Base-by-base conservation (phyloP, 2,888 invertebrate genomes). In the Carcina quercana region DNA sequence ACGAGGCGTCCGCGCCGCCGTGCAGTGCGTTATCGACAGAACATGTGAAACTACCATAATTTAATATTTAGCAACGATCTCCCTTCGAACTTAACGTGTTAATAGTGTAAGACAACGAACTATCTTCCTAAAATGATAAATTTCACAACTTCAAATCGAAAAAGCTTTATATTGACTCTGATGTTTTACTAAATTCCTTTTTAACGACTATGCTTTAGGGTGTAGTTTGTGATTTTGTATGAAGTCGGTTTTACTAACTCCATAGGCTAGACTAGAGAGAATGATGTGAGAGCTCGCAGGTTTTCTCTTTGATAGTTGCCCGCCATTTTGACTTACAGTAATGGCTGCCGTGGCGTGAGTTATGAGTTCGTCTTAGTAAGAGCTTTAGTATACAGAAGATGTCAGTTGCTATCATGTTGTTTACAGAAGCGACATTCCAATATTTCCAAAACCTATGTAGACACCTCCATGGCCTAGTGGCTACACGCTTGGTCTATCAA, bases 261-360 rank as follows among this genome's bases (percentile, higher is more conserved):
- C 53, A 53, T 63, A 72, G 70, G 65, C 58, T 59, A 68, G 55
- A 66, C 67, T 70, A 69, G 66, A 70, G 73, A 75, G 73, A 75
- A 74, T 78, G 75, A 76, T 79, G 76, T 74, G 80, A 74, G 78
- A 75, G 72, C 63, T 61, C 53, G 61, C 65, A 46, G 66, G 74
- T 78, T 82, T 79, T 80, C 80, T 70, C 78, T 80, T 76, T 79
- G 79, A 78, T 78, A 76, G 59, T 67, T 68, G 61, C 51, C 79
- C 80, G 82, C 79, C 72, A 75, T 79, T 82, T 78, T 82, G 75
- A 82, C 65, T 74, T 80, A 76, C 73, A 68, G 63, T 74, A 78
- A 80, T 79, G 70, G 74, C 52, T 47, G 51, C 49, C 57, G 54
- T 62, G 69, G 64, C 66, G 62, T 78, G 79, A 82, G 61, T 75